phyloP scores from a whole-genome alignment of 1,140 invertebrate species.

The Penaeus chinensis region DNA sequence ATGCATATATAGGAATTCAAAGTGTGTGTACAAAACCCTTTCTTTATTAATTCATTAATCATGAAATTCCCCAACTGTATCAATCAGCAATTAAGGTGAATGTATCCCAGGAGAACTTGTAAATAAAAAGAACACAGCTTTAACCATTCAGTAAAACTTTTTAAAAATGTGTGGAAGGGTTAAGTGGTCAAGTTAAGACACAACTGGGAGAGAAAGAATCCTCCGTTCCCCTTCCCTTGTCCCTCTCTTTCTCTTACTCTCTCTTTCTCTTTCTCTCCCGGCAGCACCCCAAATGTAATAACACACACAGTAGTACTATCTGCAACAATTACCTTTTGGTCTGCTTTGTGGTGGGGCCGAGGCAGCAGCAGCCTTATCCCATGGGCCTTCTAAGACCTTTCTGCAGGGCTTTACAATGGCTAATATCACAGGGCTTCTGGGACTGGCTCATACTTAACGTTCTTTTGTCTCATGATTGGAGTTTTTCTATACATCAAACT shows the following conservation, averaged over 20 bases:
- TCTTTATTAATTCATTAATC: too few species aligned
- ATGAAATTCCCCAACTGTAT: too few species aligned
- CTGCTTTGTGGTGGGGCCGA: conserved; percentile 34
- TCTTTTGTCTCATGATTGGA: not conserved
- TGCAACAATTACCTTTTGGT: conserved; percentile 43
- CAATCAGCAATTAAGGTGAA: too few species aligned
- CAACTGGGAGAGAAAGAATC: too few species aligned
- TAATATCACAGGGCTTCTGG: conserved; percentile 55
- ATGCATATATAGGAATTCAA: too few species aligned
- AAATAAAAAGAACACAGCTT: too few species aligned
- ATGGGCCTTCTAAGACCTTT: conserved; percentile 32
- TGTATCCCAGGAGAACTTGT: too few species aligned
- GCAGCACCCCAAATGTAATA: conserved; percentile 8
- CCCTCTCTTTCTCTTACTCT: not conserved
- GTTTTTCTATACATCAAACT: not conserved
- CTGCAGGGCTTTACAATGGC: conserved; percentile 41
- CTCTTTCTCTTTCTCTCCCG: conserved; percentile 9
- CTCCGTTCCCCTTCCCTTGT: too few species aligned
- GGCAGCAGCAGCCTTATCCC: conserved; percentile 41
- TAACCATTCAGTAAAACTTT: too few species aligned
- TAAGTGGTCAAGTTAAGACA: too few species aligned
- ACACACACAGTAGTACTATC: conserved; percentile 25
- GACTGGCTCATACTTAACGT: conserved; percentile 32
- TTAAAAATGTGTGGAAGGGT: too few species aligned
- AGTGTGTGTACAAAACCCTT: too few species aligned